A percentile compares a stretch with the other conserved stretches of the same genome.
These are phyloP conservation scores for Acromyrmex charruanus DNA, from an alignment of 1,140 invertebrate genomes.

Conservation along the genomic window DNA sequence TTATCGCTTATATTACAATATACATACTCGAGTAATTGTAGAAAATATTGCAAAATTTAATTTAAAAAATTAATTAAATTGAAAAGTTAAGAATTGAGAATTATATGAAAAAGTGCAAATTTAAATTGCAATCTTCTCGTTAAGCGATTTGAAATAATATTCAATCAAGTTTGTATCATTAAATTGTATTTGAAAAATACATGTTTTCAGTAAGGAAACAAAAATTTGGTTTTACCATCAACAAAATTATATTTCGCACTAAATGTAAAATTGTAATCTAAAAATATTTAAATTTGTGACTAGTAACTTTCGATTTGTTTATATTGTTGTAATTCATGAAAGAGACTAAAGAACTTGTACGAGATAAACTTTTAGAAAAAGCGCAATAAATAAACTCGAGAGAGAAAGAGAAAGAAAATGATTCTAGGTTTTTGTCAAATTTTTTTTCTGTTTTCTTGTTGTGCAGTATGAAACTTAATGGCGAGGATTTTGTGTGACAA, in stretches of 20 bases:
- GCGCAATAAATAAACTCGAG: not conserved
- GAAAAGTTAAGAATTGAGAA: not conserved
- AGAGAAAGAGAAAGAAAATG: slow-evolving; percentile 12
- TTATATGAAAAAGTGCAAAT: not conserved
- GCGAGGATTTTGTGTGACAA: slow-evolving; percentile 21
- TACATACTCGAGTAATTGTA: not conserved
- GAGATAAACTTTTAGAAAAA: slow-evolving; percentile 3
- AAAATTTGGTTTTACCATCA: not conserved
- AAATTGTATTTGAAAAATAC: not conserved
- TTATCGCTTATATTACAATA: not conserved
- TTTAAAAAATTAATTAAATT: not conserved
- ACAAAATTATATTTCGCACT: not conserved
- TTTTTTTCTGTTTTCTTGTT: not conserved
- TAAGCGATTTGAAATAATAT: not conserved
- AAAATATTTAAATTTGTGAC: slow-evolving; percentile 4
- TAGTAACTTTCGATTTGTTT: not conserved
- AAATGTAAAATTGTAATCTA: slow-evolving; percentile 6
- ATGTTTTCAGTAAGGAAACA: not conserved
- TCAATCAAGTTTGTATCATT: not conserved
- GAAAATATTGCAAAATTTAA: not conserved
- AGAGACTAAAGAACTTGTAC: not conserved
- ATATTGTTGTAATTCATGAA: not conserved
- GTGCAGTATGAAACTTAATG: slow-evolving; percentile 8
- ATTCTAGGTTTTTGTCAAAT: not conserved
- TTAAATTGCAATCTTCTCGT: not conserved